Percentiles rank a stretch among this genome's conserved stretches.
Evolutionary conservation across 2,113 vertebrate genomes (phyloP).

Genomic region (Gobius niger): DNA sequence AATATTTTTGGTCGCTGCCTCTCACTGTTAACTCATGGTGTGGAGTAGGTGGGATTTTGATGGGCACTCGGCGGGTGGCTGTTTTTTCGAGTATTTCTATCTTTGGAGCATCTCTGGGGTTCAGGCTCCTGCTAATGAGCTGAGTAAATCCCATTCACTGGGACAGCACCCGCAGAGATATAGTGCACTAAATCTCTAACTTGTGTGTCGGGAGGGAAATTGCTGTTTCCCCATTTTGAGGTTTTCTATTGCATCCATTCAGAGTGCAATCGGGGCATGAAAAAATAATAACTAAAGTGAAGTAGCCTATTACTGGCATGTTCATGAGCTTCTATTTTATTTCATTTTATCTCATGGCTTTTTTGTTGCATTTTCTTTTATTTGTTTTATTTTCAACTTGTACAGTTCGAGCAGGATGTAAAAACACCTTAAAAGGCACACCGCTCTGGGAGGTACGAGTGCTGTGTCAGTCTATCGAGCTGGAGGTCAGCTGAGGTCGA

Average conservation of each 20-base stretch:
- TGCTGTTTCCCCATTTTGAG: neutral
- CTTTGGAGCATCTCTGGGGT: constrained; percentile 20
- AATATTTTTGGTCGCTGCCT: neutral
- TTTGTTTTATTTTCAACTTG: neutral
- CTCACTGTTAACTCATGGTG: constrained; percentile 13
- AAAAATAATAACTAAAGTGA: too few relatives aligned
- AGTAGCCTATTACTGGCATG: too few relatives aligned
- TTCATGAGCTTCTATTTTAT: too few relatives aligned
- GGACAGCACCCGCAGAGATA: constrained; percentile 1
- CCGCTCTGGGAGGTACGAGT: neutral
- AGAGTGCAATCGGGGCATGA: too few relatives aligned
- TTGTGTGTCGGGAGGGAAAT: neutral
- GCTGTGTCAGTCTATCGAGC: constrained; percentile 4
- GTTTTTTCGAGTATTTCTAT: constrained; percentile 14
- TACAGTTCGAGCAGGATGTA: neutral
- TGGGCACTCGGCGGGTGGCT: constrained; percentile 4
- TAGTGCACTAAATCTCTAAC: neutral
- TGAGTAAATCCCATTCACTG: neutral
- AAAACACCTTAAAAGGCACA: neutral
- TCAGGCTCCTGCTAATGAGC: constrained; percentile 31
- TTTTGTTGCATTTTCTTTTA: too few relatives aligned
- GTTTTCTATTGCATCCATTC: neutral
- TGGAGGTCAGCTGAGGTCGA: constrained; percentile 32
- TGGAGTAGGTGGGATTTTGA: constrained; percentile 11
- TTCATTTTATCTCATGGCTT: too few relatives aligned